Evolutionary conservation across 2,888 invertebrate species (phyloP).

Genomic region (Lepidocyrtoides sp.): DNA sequence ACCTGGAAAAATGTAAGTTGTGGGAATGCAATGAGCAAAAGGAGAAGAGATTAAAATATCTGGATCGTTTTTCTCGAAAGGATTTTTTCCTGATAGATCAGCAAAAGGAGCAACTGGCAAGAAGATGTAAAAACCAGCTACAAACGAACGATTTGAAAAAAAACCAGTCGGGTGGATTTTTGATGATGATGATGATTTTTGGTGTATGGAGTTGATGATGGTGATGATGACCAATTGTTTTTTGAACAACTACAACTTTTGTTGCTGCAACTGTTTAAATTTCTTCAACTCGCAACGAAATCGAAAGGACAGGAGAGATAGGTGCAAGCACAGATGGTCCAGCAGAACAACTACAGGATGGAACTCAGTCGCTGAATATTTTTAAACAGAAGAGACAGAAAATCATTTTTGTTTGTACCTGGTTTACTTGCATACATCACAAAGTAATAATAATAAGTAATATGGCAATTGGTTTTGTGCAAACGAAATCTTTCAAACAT

Average conservation of each 20-base stretch:
- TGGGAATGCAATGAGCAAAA: background rate
- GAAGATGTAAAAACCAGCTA: slow-evolving; percentile 7
- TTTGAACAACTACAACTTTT: slow-evolving; percentile 63
- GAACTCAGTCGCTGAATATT: slow-evolving; percentile 52
- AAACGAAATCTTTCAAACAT: background rate
- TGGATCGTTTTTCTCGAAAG: slow-evolving; percentile 26
- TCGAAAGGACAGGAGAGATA: slow-evolving; percentile 25
- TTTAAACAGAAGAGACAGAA: slow-evolving; percentile 51
- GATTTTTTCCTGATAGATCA: slow-evolving; percentile 50
- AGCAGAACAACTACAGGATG: slow-evolving; percentile 62
- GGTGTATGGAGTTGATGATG: background rate
- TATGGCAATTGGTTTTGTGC: slow-evolving; percentile 41
- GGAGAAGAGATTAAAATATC: slow-evolving; percentile 47
- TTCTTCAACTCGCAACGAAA: slow-evolving; percentile 25
- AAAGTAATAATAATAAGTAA: slow-evolving; percentile 7
- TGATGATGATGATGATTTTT: no score
- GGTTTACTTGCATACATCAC: background rate
- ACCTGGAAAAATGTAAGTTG: slow-evolving; percentile 21
- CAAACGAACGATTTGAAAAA: background rate
- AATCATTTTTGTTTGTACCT: background rate
- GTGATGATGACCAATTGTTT: slow-evolving; percentile 46
- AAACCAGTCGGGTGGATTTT: slow-evolving; percentile 53
- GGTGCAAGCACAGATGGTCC: slow-evolving; percentile 76
- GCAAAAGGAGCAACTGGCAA: slow-evolving; percentile 43
- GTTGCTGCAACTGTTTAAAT: slow-evolving; percentile 62